These are phyloP conservation scores for Heliconius ethilla DNA, from an alignment of 2,888 invertebrate genomes.

Conservation along the genomic window DNA sequence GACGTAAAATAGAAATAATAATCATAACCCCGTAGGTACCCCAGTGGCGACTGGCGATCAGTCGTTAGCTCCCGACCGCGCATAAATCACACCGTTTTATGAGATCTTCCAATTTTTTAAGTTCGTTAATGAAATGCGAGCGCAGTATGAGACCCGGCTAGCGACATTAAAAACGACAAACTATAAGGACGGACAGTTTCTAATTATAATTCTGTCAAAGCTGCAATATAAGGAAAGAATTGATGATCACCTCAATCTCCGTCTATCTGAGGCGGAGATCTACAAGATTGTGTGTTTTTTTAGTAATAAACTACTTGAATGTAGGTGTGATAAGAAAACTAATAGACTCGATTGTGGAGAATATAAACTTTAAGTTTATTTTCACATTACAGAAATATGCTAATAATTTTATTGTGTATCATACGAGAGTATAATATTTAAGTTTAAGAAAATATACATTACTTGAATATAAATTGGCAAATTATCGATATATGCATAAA, in stretches of 20 bases:
- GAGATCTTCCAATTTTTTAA: slow-evolving; percentile 78
- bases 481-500: slow-evolving; percentile 23
- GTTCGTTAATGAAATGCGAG: slow-evolving; percentile 80
- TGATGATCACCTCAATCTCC: slow-evolving; percentile 75
- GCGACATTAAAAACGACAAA: slow-evolving; percentile 81
- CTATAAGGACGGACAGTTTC: slow-evolving; percentile 78
- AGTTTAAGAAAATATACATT: slow-evolving; percentile 15
- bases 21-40: slow-evolving; percentile 26
- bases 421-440: not conserved
- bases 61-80: slow-evolving; percentile 78
- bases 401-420: not conserved
- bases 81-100: slow-evolving; percentile 80
- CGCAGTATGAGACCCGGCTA: slow-evolving; percentile 80
- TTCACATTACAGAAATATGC: slow-evolving; percentile 2
- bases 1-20: slow-evolving; percentile 44
- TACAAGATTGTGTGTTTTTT: slow-evolving; percentile 68
- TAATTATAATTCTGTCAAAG: slow-evolving; percentile 82
- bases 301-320: slow-evolving; percentile 16
- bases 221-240: slow-evolving; percentile 76
- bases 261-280: slow-evolving; percentile 72
- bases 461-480: slow-evolving; percentile 25
- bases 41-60: slow-evolving; percentile 67
- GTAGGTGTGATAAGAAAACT: slow-evolving; percentile 27
- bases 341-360: not conserved
- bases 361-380: slow-evolving; percentile 9